Evolutionary conservation across 2,888 invertebrate species (phyloP), one percentile per base, ranked within the genome.

Genomic region (Aromia moschata): DNA sequence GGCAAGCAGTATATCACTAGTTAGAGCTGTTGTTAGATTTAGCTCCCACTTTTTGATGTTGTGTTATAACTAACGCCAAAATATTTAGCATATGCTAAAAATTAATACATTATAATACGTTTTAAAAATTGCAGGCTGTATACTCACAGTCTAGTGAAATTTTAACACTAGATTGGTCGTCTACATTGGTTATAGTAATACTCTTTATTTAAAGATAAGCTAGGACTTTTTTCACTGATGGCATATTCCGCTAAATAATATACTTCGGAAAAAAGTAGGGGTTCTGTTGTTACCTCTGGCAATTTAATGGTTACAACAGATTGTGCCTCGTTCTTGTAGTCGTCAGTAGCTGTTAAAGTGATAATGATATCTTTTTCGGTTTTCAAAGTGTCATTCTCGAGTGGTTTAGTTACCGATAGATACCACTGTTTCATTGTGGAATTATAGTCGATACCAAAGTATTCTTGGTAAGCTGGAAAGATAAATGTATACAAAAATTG

Each of bases 111-210:
- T 37, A 47, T 2, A 14, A 10, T 12, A 2, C 25, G 25, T 12
- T 2, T 9, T 18, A n/a, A 41, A 31, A 14, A 3, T 30, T 18
- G 16, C 10, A 52, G n/a, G 30, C 10, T n/a, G n/a, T n/a, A 41
- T 52, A 52, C 51, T 52, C 41, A 52, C 51, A 52, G 14, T 41
- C 51, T 14, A 41, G 20, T 0, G 31, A 17, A 30, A 52, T 41
- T 31, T n/a, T 15, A 41, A 52, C 18, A 15, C 10, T 16, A 7
- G 37, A 17, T 41, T 16, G 51, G 12, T 41, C 14, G 5, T 49
- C 38, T 12, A 5, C 16, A 31, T 52, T 52, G 17, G 0, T 16
- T 17, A 52, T 41, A 10, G 7, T 2, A 7, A 52, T 52, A 12
- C n/a, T 52, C 18, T 11, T 25, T 15, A 10, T 41, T 31, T 12